These are phyloP conservation scores for Sicus ferrugineus DNA, from an alignment of 2,888 invertebrate genomes.

Conservation along the genomic window DNA sequence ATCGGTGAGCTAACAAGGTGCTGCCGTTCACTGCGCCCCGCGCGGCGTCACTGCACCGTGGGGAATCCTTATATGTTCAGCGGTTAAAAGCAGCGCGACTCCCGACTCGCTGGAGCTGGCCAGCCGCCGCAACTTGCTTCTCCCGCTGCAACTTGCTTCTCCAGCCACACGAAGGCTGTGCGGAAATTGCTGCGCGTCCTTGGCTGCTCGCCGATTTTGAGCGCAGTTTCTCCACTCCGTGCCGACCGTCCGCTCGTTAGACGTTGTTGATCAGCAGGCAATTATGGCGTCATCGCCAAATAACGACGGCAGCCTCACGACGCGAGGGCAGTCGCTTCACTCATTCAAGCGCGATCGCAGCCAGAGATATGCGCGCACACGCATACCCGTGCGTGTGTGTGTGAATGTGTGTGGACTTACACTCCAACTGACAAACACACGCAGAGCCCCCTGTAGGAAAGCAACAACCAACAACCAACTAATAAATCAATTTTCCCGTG, in stretches of 20 bases:
- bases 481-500: no score
- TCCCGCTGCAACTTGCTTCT: neutral
- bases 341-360: neutral
- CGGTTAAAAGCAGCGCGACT: no score
- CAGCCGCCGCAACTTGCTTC: neutral
- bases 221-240: no score
- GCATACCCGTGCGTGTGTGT: neutral
- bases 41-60: no score
- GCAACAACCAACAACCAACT: no score
- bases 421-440: no score
- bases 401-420: no score
- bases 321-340: neutral
- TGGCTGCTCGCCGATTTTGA: neutral
- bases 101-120: no score
- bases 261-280: conserved; percentile 21
- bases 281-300: conserved; percentile 30
- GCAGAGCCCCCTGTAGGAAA: neutral
- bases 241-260: neutral
- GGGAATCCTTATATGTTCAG: no score
- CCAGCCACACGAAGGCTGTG: conserved; percentile 3
- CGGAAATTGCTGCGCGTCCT: neutral
- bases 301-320: neutral
- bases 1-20: conserved; percentile 19
- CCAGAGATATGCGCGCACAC: neutral
- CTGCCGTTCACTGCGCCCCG: conserved; percentile 19